These are phyloP conservation scores for Thysanoteuthis rhombus DNA, from an alignment of 2,888 invertebrate species.

Conservation along the genomic window DNA sequence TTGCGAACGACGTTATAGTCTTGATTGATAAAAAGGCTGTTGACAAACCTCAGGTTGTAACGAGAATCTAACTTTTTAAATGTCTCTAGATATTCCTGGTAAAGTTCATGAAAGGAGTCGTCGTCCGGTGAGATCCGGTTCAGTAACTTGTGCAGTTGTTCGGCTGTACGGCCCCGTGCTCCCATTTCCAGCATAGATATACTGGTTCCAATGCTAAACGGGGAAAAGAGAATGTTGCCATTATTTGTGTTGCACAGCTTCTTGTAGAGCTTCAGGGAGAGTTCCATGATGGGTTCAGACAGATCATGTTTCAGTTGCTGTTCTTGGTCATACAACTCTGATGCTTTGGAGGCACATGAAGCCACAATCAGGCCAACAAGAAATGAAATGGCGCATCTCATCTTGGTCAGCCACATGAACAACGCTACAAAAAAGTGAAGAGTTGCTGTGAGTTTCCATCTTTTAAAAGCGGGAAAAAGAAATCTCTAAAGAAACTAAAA, in stretches of 20 bases:
- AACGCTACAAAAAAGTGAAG: not conserved
- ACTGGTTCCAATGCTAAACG: not conserved
- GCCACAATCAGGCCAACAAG: not conserved
- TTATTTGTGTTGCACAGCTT: slow-evolving; percentile 18
- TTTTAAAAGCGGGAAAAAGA: not conserved
- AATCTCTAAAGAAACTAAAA: too few relatives aligned
- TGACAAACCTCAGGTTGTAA: not conserved
- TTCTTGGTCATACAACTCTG: not conserved
- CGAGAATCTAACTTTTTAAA: not conserved
- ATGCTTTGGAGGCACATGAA: not conserved
- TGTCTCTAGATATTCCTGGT: not conserved
- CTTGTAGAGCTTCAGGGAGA: not conserved
- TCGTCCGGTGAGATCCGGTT: not conserved
- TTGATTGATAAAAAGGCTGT: not conserved
- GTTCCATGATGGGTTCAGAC: not conserved
- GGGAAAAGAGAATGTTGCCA: slow-evolving; percentile 19
- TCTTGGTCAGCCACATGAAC: not conserved
- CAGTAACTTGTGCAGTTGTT: not conserved
- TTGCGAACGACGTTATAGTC: not conserved
- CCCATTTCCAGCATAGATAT: not conserved
- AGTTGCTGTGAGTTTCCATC: too few relatives aligned
- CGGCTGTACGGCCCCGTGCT: not conserved
- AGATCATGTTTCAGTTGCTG: slow-evolving; percentile 16
- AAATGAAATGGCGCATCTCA: not conserved
- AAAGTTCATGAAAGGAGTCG: not conserved